Evolutionary conservation across 2,797 vertebrate genomes (phyloP), one percentile per base, ranked within the genome.

Genomic region (Argentina silus): DNA sequence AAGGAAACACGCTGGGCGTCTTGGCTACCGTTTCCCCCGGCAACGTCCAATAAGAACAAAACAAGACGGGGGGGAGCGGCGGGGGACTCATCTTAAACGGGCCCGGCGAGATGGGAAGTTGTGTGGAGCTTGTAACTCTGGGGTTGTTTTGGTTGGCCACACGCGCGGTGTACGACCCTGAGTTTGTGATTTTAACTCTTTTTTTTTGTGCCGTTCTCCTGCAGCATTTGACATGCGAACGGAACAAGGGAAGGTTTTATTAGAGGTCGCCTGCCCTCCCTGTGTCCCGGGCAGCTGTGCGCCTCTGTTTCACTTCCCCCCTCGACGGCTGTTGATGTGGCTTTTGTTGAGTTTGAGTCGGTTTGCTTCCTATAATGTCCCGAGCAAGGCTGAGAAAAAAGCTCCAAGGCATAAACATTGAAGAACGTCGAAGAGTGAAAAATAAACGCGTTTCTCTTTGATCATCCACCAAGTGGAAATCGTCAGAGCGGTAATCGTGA

Each of bases 81-180:
- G 27, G 27, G 27, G 27, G 27, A n/a, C n/a, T n/a, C 76, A 10
- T 67, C 27, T 36, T 36, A 36, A 36, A 36, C 27, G 27, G 51
- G 53, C 43, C 73, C 69, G 79, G 75, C 80, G 61, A 70, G 84
- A 67, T 44, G 23, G 69, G 72, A 63, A 87, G 82, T 36, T 36
- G 27, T n/a, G 27, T 61, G 11, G 83, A 70, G 70, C 72, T 70
- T 78, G 76, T 86, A 83, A 72, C 73, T 23, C 69, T 61, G 70
- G 9, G 42, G 36, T 79, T 83, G 86, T 87, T 91, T 86, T 84
- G 82, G 73, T 90, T 90, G 87, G 87, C 88, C 27, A 67, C 74
- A 78, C 74, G 73, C 8, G 17, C 36, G 3, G 7, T 44, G 53
- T 74, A 45, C 82, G 83, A 88, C 85, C 87, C 78, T 82, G 85